Conservation (phyloP, 2,113 vertebrate genomes). For the Melierax canorus region DNA sequence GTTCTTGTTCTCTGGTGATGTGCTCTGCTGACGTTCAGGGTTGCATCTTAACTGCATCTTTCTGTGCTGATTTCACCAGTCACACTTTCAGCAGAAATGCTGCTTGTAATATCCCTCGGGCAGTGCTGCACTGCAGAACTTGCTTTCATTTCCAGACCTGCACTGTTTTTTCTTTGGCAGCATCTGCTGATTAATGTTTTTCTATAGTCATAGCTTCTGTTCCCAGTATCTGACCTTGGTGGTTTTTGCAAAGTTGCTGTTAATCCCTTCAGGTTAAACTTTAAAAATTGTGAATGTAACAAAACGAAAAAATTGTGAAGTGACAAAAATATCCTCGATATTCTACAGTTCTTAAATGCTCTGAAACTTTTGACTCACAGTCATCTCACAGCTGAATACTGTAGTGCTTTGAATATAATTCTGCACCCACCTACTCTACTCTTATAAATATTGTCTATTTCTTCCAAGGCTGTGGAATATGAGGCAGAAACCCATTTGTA, state of each 20-base stretch:
- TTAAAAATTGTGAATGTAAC: not conserved
- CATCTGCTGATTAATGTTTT: constrained; percentile 42
- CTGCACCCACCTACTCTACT: constrained; percentile 25
- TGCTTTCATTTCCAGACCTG: constrained; percentile 19
- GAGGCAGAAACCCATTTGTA: constrained; percentile 3
- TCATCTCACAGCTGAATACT: constrained; percentile 7
- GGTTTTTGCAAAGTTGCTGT: not conserved
- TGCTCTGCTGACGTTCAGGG: not conserved
- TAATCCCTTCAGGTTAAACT: constrained; percentile 1
- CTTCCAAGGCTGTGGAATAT: constrained; percentile 16
- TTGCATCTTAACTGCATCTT: not conserved
- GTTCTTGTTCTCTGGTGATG: not conserved
- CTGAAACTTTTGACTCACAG: constrained; percentile 37
- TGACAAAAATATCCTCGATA: not conserved
- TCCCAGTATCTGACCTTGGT: constrained; percentile 15
- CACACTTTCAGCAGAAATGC: not conserved
- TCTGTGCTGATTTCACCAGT: not conserved
- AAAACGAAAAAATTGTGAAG: not conserved
- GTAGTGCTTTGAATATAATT: constrained; percentile 45
- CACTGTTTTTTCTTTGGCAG: constrained; percentile 10
- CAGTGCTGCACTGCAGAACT: constrained; percentile 58
- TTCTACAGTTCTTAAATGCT: constrained; percentile 3
- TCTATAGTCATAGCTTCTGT: not conserved
- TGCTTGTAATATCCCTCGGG: not conserved
- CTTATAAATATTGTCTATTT: constrained; percentile 26